Base-by-base conservation (phyloP, 2,888 invertebrate genomes). In the Oxycera nigricornis region DNA sequence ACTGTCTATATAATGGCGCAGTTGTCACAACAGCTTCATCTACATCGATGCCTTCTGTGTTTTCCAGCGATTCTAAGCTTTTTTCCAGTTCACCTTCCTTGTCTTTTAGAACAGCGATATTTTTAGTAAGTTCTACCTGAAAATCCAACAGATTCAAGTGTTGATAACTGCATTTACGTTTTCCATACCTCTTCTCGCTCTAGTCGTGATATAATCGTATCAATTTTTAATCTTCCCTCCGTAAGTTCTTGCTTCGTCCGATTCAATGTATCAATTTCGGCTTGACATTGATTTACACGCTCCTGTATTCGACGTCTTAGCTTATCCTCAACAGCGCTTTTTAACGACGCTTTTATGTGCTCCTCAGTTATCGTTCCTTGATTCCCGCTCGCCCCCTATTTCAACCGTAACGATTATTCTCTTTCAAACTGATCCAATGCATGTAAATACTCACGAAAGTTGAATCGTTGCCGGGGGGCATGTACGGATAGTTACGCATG, bases 1-100 rank as follows among this genome's bases (percentile, higher is more conserved):
- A 94, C 93, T 98, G 98, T 86, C 94, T 95, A 83, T 97, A 97
- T 61, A 98, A 87, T 0, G 98, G 98, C 26, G 98, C 95, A 73
- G 97, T 96, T 1, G 98, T 97, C 22, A 95, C 95, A 39, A 98
- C 97, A 74, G 97, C 97, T 83, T 98, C 97, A 86, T 99, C 98
- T 52, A 97, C 94, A 86, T 95, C 94, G 79, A 96, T 91, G 31
- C 91, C 90, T 79, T 95, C 93, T 79, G 94, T 91, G 81, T 91
- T 91, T 67, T 92, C 90, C 35, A 94, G 86, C 78, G 92, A 90
- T 76, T 90, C 90, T 31, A 96, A 90, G 39, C 94, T 92, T 80
- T 92, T 91, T 80, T 94, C 91, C 79, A 97, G 86, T 84, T 97
- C 96, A 77, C 91, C 89, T 82, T 95, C 94, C 82, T 96, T 96